Evolutionary conservation across 1,140 invertebrate genomes (phyloP), one percentile per base, ranked within the genome.

Genomic region (Anthonomus grandis): DNA sequence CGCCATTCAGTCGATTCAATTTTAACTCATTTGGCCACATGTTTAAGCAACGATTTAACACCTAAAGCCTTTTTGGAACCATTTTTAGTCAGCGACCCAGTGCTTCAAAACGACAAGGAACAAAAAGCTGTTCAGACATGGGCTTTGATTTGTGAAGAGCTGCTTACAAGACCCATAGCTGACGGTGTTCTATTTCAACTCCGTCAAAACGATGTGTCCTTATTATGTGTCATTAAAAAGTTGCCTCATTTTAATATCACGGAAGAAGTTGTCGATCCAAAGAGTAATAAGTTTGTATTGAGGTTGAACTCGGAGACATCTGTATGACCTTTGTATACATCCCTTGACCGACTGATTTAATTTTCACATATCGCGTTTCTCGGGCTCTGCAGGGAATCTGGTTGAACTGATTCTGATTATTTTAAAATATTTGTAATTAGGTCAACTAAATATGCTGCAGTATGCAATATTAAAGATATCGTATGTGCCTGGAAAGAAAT

Each of bases 261-360:
- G 0, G 94, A 99, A 74, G 93, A 98, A 76, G 86, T 98, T 0
- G 88, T 97, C 13, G 92, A 97, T 79, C 92, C 93, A 0, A 94
- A 95, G 72, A 91, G 86, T 59, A 97, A 97, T 75, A 92, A 93
- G 66, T 98, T 98, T 83, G 86, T 97, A 25, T 75, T 98, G 41
- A 81, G 93, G 68, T 76, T 98, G 1, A 97, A 95, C 73, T 97
- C 94, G 0, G 95, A 98, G 75, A 98, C 95, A 6, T 96, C 93
- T 36, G 95, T 98, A 71, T 98, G 86, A 86, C 79, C 79, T 36
- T 64, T 70, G 59, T 63, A 63, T 25, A 62, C 52, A 25, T 62
- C 69, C 37, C 68, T 70, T 45, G 71, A 73, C 57, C 65, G 71
- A 61, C 64, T 73, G 60, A 73, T 73, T 62, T 73, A 66, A 44